phyloP scores from a whole-genome alignment of 2,888 invertebrate species.

The Cheilosia impressa region DNA sequence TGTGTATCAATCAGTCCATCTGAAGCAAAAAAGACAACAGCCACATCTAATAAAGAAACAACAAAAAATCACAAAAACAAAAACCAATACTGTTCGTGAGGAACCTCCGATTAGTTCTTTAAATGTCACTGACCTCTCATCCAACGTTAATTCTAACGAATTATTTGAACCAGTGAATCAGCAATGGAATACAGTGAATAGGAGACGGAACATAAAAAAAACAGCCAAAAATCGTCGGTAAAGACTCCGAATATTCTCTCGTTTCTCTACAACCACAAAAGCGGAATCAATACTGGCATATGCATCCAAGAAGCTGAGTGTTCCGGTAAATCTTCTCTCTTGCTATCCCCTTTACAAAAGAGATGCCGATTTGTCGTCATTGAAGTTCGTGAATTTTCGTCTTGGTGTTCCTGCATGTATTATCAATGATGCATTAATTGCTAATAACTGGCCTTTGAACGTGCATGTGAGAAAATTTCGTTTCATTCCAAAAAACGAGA shows the following conservation, averaged over 20 bases:
- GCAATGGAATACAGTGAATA: conserved; percentile 27
- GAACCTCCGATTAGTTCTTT: conserved; percentile 14
- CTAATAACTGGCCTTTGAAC: conserved; percentile 33
- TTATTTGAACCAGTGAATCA: conserved; percentile 22
- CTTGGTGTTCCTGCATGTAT: conserved; percentile 29
- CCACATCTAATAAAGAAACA: conserved; percentile 14
- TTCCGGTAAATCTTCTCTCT: conserved; percentile 25
- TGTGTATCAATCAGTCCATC: background rate
- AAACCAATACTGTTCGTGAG: conserved; percentile 14
- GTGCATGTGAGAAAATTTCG: conserved; percentile 17
- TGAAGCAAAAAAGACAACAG: conserved; percentile 6
- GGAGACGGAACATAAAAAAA: conserved; percentile 15
- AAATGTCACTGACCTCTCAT: conserved; percentile 15
- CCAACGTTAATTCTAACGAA: conserved; percentile 11
- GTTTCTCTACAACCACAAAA: conserved; percentile 24
- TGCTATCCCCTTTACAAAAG: conserved; percentile 26
- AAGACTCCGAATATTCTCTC: conserved; percentile 31
- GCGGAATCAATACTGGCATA: conserved; percentile 23
- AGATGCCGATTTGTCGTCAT: conserved; percentile 38
- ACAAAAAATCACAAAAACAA: conserved; percentile 5
- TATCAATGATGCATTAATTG: conserved; percentile 11
- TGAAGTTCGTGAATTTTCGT: conserved; percentile 27
- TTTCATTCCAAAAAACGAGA: conserved; percentile 48
- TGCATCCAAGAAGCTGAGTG: conserved; percentile 29
- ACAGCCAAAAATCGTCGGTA: conserved; percentile 18